These are phyloP conservation scores for Epistrophe grossulariae DNA, from an alignment of 2,888 invertebrate species.

Conservation along the genomic window DNA sequence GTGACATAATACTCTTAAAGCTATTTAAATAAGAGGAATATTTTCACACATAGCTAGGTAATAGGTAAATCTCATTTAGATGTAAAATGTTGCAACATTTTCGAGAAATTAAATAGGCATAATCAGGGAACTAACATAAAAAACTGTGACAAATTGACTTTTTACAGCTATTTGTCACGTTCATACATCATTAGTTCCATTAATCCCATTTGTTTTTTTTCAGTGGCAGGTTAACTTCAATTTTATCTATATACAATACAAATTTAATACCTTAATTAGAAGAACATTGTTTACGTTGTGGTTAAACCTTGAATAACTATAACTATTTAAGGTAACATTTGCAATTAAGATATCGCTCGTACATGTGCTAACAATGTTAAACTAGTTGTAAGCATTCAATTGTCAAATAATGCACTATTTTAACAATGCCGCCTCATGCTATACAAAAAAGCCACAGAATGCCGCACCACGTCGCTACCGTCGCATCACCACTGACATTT, in stretches of 20 bases:
- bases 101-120: not conserved
- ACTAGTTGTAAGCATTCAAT: slow-evolving; percentile 6
- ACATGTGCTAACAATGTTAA: slow-evolving; percentile 16
- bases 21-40: no score
- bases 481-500: not conserved
- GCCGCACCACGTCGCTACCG: not conserved
- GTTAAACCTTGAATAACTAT: slow-evolving; percentile 38
- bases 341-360: slow-evolving; percentile 24
- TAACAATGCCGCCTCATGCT: slow-evolving; percentile 8
- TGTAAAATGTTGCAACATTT: not conserved
- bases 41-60: no score
- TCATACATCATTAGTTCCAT: slow-evolving; percentile 1
- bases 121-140: not conserved
- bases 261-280: slow-evolving; percentile 39
- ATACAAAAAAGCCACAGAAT: slow-evolving; percentile 4
- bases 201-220: not conserved
- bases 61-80: not conserved
- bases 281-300: slow-evolving; percentile 44
- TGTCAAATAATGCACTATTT: slow-evolving; percentile 16
- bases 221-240: slow-evolving; percentile 5
- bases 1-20: no score
- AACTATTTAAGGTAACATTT: slow-evolving; percentile 46
- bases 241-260: not conserved
- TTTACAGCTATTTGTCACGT: not conserved
- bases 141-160: slow-evolving; percentile 8